Evolutionary conservation across 2,797 vertebrate genomes (phyloP), one percentile per base, ranked within the genome.

Genomic region (Clarias fuscus): DNA sequence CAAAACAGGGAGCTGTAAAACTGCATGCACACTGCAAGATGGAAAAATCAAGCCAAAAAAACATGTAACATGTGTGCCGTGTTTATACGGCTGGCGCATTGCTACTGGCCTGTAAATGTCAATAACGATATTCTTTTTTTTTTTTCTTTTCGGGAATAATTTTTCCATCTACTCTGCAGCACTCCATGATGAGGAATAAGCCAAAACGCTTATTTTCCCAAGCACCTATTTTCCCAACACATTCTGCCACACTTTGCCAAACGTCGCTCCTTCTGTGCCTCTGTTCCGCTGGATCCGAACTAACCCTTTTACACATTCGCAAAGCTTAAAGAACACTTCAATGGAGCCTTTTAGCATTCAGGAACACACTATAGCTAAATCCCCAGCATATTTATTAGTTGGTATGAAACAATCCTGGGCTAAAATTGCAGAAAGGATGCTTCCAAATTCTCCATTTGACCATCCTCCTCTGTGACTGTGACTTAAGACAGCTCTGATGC

Each of bases 381-480:
- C 76, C 58, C 40, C 61, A 67, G 75, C 33, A 56, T 76, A 33
- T 65, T 87, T 76, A 77, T 88, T 80, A 56, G 30, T 2, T 62
- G 37, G 22, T 53, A 53, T 53, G 22, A 82, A 86, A 86, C 75
- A 76, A 85, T 81, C 78, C 78, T 5, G 24, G 82, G 7, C 22
- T 27, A 65, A 48, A 85, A 86, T 86, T 85, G 71, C 62, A 83
- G 20, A 85, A 75, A 27, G 20, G 40, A 43, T 11, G 77, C 64
- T 84, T 56, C 59, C 59, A 86, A 78, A 84, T 86, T 72, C 53
- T 86, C 22, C 37, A 7, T 82, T 84, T 84, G 67, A 73, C 64
- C 33, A 78, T 18, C 48, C 73, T 84, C 65, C 72, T 84, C 48
- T 73, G 40, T 73, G 48, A 48, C 59, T 22, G 37, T 82, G 85